Evolutionary conservation across 2,113 vertebrate species (phyloP), one percentile per base, ranked within the genome.

Genomic region (Silurus glanis): DNA sequence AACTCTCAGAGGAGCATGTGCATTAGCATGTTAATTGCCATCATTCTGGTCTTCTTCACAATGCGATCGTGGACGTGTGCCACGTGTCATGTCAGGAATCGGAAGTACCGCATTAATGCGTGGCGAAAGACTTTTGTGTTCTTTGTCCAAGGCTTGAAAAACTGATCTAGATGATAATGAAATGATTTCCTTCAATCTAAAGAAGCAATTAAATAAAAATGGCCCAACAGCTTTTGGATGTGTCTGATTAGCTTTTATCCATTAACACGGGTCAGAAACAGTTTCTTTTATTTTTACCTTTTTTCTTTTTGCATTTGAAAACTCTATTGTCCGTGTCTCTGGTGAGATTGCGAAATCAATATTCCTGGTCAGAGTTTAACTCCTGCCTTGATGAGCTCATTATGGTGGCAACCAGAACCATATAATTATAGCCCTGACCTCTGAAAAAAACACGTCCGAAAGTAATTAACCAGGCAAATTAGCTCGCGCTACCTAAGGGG

Each of bases 301-400:
- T 37, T 37, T 37, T 37, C 28, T 37, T 37, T n/a, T n/a, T n/a
- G n/a, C n/a, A n/a, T n/a, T 37, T 37, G 28, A 37, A 82, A 82
- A 59, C 79, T 49, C 49, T 55, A 82, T 87, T 87, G 80, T 85
- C 19, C 9, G 9, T 16, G 51, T 28, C 75, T 88, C 74, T 9
- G 25, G 23, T 74, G 81, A 87, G 79, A 86, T 90, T 78, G 78
- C 51, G 78, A 66, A 84, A 90, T 86, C 86, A 90, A 86, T 88
- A 89, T 83, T 59, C 81, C 45, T 69, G 76, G 87, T 82, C 85
- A 83, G 85, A 83, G 58, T 83, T 85, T 83, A 78, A 87, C 87
- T 90, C 87, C 82, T 78, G 82, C 74, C 66, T 83, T 84, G 76
- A 84, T 86, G 79, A 86, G 49, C 76, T 75, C 64, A 58, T 61